Conservation (phyloP, 2,888 invertebrate genomes). For the Pherbina coryleti region DNA sequence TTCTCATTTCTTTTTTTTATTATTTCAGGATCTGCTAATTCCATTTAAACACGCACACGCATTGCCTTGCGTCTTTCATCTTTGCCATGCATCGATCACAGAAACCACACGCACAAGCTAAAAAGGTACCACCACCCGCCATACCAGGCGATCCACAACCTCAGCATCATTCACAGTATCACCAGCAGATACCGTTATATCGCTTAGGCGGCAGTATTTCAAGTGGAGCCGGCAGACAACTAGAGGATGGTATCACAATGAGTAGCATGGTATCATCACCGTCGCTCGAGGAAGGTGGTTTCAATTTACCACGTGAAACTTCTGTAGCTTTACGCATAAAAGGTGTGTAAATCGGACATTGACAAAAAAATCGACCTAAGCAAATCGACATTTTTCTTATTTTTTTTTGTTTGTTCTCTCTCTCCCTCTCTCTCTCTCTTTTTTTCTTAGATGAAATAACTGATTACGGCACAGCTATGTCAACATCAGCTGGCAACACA, state of each 20-base stretch:
- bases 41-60: background rate
- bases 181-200: conserved; percentile 62
- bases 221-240: conserved; percentile 51
- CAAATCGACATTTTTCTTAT: background rate
- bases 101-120: conserved; percentile 86
- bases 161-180: conserved; percentile 51
- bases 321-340: conserved; percentile 68
- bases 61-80: conserved; percentile 56
- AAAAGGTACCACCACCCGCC: conserved; percentile 91
- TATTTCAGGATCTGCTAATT: conserved; percentile 26
- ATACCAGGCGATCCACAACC: conserved; percentile 80
- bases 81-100: conserved; percentile 90
- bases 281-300: conserved; percentile 69
- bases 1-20: background rate
- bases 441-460: conserved; percentile 76
- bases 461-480: conserved; percentile 59
- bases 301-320: conserved; percentile 68
- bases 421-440: background rate
- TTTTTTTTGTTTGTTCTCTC: background rate
- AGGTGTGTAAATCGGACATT: conserved; percentile 53
- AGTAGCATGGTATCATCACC: conserved; percentile 69
- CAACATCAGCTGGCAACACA: conserved; percentile 47
- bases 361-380: too few species aligned
- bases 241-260: conserved; percentile 65
- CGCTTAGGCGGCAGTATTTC: conserved; percentile 62